Conservation (phyloP, 2,113 vertebrate species). For the Daboia siamensis region DNA sequence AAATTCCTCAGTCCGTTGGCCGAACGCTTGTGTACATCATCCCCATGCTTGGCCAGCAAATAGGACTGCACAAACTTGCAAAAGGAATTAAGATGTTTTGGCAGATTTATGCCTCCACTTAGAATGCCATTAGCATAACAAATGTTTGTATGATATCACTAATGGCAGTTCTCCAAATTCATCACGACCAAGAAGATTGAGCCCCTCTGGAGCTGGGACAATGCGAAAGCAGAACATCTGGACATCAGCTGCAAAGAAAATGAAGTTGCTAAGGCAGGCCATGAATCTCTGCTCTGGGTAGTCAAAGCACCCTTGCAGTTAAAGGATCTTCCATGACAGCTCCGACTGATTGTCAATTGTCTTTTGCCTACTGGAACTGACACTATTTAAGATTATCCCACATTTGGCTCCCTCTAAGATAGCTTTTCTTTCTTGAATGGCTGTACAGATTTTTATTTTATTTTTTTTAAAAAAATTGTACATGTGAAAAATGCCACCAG, state of each 20-base stretch:
- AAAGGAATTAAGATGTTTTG: background rate
- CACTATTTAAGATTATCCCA: background rate
- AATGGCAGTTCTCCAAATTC: background rate
- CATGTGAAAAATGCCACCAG: background rate
- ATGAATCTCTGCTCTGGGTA: background rate
- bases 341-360: background rate
- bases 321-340: background rate
- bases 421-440: background rate
- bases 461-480: background rate
- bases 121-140: background rate
- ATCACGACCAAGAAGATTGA: background rate
- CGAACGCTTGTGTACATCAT: background rate
- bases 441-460: background rate
- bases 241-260: background rate
- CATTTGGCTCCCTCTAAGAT: background rate
- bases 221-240: background rate
- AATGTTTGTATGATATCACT: background rate
- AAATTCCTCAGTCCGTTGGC: background rate
- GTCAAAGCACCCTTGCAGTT: background rate
- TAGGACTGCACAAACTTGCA: background rate
- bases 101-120: conserved; percentile 1
- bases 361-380: background rate
- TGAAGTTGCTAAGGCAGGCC: background rate
- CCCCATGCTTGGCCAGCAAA: background rate
- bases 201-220: background rate